Evolutionary conservation across 2,888 invertebrate genomes (phyloP), one percentile per base, ranked within the genome.

Genomic region (Temnothorax ravouxi): DNA sequence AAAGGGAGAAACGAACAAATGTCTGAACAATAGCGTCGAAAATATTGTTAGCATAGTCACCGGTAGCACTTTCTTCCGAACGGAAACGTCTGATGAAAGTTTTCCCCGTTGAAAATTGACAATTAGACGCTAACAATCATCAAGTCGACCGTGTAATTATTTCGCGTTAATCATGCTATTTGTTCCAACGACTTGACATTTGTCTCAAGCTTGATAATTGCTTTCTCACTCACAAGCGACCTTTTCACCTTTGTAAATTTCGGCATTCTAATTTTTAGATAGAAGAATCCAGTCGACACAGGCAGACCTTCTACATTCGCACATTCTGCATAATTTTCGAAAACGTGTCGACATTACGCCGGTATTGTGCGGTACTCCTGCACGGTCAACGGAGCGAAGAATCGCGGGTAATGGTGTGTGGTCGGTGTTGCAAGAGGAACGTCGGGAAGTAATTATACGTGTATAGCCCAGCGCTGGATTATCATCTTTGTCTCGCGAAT

Each of bases 361-460:
- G 67, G 50, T 11, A 52, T 64, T 82, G 69, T 87, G 5, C 21
- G 34, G 18, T 75, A 50, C 8, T 38, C 29, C 34, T 34, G 34
- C 69, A 56, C 61, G 81, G 21, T 47, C 74, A 54, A 56, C 85
- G 85, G 85, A 86, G 84, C 81, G 72, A 74, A 82, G 82, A 77
- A 77, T 85, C 74, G 82, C 74, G 64, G 62, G 81, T 77, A 86
- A 84, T 84, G 84, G 59, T 34, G 62, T 86, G 84, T 82, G 69
- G 82, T 79, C 62, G 8, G 47, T 86, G 86, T 86, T 75, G 86
- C 38, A 87, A 87, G 74, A 71, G 62, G 29, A 11, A 56, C 62
- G 69, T 71, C 44, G n/a, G n/a, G 67, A 59, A 69, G 81, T 86
- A 87, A 87, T 84, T 86, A 56, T 61, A 29, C 59, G 38, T 34